Evolutionary conservation across 2,797 vertebrate species (phyloP).

Genomic region (Apogon hyalosoma): DNA sequence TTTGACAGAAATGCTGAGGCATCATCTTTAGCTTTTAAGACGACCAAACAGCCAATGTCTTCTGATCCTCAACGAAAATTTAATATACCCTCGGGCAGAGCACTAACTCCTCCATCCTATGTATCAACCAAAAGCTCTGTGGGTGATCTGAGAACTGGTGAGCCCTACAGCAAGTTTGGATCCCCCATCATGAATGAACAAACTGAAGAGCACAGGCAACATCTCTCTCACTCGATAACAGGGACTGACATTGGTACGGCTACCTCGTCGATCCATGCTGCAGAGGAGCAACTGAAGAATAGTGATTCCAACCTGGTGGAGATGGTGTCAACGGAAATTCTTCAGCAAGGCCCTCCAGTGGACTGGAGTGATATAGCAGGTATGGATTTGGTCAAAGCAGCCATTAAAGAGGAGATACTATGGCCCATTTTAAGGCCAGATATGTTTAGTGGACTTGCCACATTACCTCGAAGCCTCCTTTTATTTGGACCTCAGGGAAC

Average conservation of each 20-base stretch:
- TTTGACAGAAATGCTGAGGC: slow-evolving; percentile 96
- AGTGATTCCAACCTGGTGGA: slow-evolving; percentile 95
- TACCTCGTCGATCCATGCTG: slow-evolving; percentile 94
- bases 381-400: slow-evolving; percentile 95
- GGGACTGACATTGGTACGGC: slow-evolving; percentile 91
- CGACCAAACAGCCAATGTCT: slow-evolving; percentile 94
- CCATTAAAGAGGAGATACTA: slow-evolving; percentile 97
- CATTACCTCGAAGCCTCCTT: slow-evolving; percentile 96
- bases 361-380: slow-evolving; percentile 99
- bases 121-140: slow-evolving; percentile 92
- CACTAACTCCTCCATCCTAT: slow-evolving; percentile 94
- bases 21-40: slow-evolving; percentile 95
- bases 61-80: slow-evolving; percentile 97
- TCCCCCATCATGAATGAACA: slow-evolving; percentile 93
- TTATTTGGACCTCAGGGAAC: slow-evolving; percentile 99
- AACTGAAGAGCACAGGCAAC: slow-evolving; percentile 92
- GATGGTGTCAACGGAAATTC: slow-evolving; percentile 96
- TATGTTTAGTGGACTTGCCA: slow-evolving; percentile 93
- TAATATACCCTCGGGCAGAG: slow-evolving; percentile 91
- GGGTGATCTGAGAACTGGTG: slow-evolving; percentile 88
- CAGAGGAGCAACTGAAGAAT: slow-evolving; percentile 97
- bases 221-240: slow-evolving; percentile 90
- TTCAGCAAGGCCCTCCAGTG: slow-evolving; percentile 94
- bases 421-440: slow-evolving; percentile 99
- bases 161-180: slow-evolving; percentile 93